These are phyloP conservation scores for Drosophila sucinea DNA, from an alignment of 1,140 invertebrate genomes.

Conservation along the genomic window DNA sequence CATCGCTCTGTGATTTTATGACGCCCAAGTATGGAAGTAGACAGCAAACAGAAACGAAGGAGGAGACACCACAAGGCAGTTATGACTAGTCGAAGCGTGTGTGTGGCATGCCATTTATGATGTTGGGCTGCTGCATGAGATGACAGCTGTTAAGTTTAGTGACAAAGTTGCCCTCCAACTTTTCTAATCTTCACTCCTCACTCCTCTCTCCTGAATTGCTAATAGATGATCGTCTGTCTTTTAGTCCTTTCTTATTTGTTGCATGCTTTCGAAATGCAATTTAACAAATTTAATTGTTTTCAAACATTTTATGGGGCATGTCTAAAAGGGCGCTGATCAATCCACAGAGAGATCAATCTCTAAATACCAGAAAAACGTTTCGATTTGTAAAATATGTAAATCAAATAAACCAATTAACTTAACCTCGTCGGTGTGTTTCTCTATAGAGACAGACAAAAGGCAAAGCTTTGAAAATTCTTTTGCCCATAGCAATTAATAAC, in stretches of 20 bases:
- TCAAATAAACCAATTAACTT: conserved; percentile 43
- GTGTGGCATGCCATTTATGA: conserved; percentile 74
- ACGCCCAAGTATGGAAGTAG: conserved; percentile 33
- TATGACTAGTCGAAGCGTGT: conserved; percentile 44
- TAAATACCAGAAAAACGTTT: conserved; percentile 74
- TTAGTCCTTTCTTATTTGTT: too few species aligned
- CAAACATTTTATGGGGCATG: conserved; percentile 50
- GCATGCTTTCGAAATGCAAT: too few species aligned
- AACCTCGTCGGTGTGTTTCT: conserved; percentile 14
- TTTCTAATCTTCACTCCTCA: conserved; percentile 27
- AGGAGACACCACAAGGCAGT: conserved; percentile 4
- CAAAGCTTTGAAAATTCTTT: conserved; percentile 43
- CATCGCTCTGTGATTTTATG: conserved; percentile 68
- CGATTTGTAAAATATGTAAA: conserved; percentile 67
- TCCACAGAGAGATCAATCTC: conserved; percentile 25
- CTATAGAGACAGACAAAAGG: conserved; percentile 36
- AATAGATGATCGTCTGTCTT: too few species aligned
- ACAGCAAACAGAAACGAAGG: conserved; percentile 28
- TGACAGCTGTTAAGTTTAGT: conserved; percentile 59
- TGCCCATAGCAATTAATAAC: conserved; percentile 62
- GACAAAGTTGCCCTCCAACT: conserved; percentile 57
- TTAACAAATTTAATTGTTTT: conserved; percentile 54
- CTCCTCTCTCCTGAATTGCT: background rate
- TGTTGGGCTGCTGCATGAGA: conserved; percentile 59
- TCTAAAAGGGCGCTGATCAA: conserved; percentile 32